phyloP scores from a whole-genome alignment of 2,113 vertebrate genomes.

The Tupaia tana region DNA sequence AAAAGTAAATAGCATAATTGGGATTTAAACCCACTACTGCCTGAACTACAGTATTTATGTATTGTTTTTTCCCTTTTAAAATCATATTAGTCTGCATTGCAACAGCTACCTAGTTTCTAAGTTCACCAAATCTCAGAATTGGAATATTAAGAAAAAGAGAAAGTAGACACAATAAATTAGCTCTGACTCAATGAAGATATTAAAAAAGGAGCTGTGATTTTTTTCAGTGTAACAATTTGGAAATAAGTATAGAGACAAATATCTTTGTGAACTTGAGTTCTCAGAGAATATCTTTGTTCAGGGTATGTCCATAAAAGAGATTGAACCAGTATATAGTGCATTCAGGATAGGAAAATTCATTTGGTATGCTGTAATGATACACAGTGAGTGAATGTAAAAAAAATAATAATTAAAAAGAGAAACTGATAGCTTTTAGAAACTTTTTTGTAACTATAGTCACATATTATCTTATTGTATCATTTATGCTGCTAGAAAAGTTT shows the following conservation, averaged over 20 bases:
- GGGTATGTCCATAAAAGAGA: not conserved
- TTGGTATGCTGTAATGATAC: too few species aligned
- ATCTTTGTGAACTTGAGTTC: constrained; percentile 29
- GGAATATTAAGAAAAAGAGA: constrained; percentile 11
- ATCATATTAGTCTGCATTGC: not conserved
- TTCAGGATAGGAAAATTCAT: too few species aligned
- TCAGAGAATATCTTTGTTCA: not conserved
- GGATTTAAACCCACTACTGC: constrained; percentile 12
- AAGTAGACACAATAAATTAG: not conserved
- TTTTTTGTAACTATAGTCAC: constrained; percentile 9
- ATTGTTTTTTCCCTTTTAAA: not conserved
- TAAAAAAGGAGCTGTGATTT: too few species aligned
- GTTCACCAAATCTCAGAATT: not conserved
- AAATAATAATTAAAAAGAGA: too few species aligned
- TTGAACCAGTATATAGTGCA: not conserved
- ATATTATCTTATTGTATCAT: not conserved
- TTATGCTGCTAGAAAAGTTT: constrained; percentile 47
- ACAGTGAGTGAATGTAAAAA: too few species aligned
- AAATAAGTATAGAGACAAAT: constrained; percentile 16
- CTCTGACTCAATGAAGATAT: constrained; percentile 7
- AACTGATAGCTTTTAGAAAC: not conserved
- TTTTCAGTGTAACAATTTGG: not conserved
- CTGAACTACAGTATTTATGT: not conserved
- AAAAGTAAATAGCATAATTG: not conserved
- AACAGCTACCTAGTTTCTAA: constrained; percentile 26